These are phyloP conservation scores for Rhamnusium bicolor DNA, from an alignment of 2,888 invertebrate species.

Conservation along the genomic window DNA sequence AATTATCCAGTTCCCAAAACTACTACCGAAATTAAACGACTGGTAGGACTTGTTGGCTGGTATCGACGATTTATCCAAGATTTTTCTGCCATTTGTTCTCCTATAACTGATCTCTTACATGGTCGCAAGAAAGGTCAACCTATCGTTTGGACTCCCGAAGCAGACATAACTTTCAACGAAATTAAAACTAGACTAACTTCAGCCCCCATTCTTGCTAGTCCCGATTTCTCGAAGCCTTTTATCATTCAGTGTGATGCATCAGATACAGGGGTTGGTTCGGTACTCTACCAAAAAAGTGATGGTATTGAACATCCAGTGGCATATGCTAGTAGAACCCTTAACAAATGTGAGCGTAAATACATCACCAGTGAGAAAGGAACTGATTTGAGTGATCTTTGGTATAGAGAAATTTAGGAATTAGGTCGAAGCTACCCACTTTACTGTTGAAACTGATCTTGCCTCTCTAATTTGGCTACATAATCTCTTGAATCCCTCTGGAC, in stretches of 20 bases:
- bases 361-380: neutral
- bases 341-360: neutral
- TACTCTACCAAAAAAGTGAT: neutral
- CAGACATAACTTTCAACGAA: no score
- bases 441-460: neutral
- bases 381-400: neutral
- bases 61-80: neutral
- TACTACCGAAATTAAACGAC: neutral
- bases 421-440: neutral
- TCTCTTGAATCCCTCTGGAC: neutral
- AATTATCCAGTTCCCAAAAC: neutral
- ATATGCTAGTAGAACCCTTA: neutral
- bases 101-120: neutral
- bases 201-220: neutral
- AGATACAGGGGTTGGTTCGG: neutral
- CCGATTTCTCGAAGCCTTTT: neutral
- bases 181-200: neutral
- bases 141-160: neutral
- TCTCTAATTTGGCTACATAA: neutral
- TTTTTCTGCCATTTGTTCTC: neutral
- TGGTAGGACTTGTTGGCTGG: neutral
- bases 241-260: neutral
- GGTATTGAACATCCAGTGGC: neutral
- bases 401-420: neutral
- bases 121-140: neutral